Base-by-base conservation (phyloP, 2,797 vertebrate species). In the Remorina albescens region DNA sequence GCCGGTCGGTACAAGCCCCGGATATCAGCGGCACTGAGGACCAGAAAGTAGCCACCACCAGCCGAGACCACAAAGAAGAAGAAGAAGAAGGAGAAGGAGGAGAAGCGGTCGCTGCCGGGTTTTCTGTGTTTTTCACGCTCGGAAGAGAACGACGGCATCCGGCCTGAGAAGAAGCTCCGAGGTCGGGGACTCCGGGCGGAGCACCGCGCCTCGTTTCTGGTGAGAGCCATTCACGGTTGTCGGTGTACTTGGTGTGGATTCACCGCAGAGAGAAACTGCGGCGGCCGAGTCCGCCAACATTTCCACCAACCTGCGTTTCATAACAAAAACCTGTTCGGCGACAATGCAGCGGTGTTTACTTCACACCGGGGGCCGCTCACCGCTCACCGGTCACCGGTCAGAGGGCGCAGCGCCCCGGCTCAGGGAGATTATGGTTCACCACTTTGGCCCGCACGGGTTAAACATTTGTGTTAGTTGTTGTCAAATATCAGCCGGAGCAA, bases 151-250 rank as follows among this genome's bases (percentile, higher is more conserved):
- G 89, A 94, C 94, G 91, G 91, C 92, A 86, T 94, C 93, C 93
- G 92, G 94, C 89, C 89, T 88, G 88, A 90, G 81, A 76, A 92
- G 91, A 90, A 88, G 89, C 91, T 92, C 91, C 64, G 93, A 92
- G 92, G 91, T 92, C 81, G 90, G 93, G 93, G 93, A 93, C 81
- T 84, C 90, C 61, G 91, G 88, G 87, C 91, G 88, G 87, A 92
- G 80, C 86, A 86, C 46, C 88, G 78, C 73, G 50, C 85, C 71
- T 82, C 92, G 92, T 85, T 92, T 94, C 93, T 94, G 93, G 94
- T 94, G 82, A 92, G 93, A 59, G 13, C 39, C 64, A 4, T 7
- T 47, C 2, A 15, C 1, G 11, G 71, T 71, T 49, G 47, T 37
- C 42, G 26, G 18, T 21, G 47, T 70, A 25, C 46, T 75, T 78